Evolutionary conservation across 2,888 invertebrate species (phyloP), one percentile per base, ranked within the genome.

Genomic region (Andricus quercusramuli): DNA sequence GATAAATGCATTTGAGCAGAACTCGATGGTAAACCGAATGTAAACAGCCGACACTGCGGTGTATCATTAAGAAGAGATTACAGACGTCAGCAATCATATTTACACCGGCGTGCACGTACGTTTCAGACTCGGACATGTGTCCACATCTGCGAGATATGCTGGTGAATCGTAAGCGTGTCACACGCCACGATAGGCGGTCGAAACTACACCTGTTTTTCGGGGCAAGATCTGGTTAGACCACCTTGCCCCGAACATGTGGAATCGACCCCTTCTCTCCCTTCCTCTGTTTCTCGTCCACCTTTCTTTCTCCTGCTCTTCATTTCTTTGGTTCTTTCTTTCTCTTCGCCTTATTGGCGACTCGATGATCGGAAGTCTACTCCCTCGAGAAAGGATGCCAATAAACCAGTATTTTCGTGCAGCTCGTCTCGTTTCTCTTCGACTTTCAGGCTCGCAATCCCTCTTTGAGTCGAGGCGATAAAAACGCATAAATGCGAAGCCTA

Each of bases 131-230:
- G 56, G 74, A 74, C 74, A 74, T 74, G 74, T 74, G 74, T 74
- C 74, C 32, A 51, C 74, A 74, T 74, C 32, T 41, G 37, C 67
- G 67, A 67, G 67, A 67, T 67, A 67, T n/a, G 67, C n/a, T 67
- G 51, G 51, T 29, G 51, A 51, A 51, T 70, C 56, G 51, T 56
- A 74, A 56, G 74, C 74, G 74, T 74, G 74, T 56, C 74, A 74
- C 74, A 74, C 74, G 74, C 74, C 74, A 74, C 74, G 32, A 74
- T 74, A 74, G 74, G 74, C 74, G 74, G 56, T 74, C 74, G 74
- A 74, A 29, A 56, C 74, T 74, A 74, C 74, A 74, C 74, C 74
- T 74, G 74, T 74, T 74, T 74, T 74, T 74, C 74, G 74, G 74
- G 29, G 32, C 56, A 74, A 74, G 74, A 74, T 56, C 74, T 74